Percentiles rank a stretch among this genome's conserved stretches.
phyloP scores from a whole-genome alignment of 2,888 invertebrate species.

The Scaptomyza caliginosa region DNA sequence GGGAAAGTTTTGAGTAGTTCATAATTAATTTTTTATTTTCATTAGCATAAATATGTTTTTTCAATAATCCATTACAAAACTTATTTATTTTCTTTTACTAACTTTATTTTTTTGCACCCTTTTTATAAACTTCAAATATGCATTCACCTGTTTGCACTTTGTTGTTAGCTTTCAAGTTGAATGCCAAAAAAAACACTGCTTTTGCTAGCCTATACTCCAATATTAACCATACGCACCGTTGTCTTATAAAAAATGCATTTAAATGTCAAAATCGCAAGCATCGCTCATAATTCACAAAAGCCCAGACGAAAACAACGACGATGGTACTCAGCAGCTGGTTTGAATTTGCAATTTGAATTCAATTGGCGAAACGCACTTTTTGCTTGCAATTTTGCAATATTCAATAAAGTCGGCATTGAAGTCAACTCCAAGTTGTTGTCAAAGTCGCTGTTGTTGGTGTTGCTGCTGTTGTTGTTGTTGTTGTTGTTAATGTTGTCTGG shows the following conservation, averaged over 20 bases:
- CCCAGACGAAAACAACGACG: conserved; percentile 11
- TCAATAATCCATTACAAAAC: too few species aligned
- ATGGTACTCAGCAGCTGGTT: conserved; percentile 15
- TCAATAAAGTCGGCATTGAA: conserved; percentile 47
- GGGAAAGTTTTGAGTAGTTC: not conserved
- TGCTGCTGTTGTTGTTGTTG: not conserved
- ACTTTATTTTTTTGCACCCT: conserved; percentile 19
- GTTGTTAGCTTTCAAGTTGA: conserved; percentile 63
- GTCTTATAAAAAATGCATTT: conserved; percentile 42
- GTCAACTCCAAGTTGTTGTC: conserved; percentile 16
- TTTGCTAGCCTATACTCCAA: conserved; percentile 15
- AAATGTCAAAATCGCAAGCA: conserved; percentile 54
- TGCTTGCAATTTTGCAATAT: conserved; percentile 31
- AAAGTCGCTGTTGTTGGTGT: not conserved
- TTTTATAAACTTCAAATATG: not conserved
- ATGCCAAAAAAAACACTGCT: conserved; percentile 42
- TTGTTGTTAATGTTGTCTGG: conserved; percentile 29
- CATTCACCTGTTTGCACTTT: conserved; percentile 21
- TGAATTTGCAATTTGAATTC: conserved; percentile 28
- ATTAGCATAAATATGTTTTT: not conserved
- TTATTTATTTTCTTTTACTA: too few species aligned
- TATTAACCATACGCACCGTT: conserved; percentile 69
- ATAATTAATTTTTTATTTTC: not conserved
- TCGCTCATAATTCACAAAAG: conserved; percentile 59
- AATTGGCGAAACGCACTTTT: conserved; percentile 58